Evolutionary conservation across 2,888 invertebrate genomes (phyloP).

Genomic region (Apamea sordens): DNA sequence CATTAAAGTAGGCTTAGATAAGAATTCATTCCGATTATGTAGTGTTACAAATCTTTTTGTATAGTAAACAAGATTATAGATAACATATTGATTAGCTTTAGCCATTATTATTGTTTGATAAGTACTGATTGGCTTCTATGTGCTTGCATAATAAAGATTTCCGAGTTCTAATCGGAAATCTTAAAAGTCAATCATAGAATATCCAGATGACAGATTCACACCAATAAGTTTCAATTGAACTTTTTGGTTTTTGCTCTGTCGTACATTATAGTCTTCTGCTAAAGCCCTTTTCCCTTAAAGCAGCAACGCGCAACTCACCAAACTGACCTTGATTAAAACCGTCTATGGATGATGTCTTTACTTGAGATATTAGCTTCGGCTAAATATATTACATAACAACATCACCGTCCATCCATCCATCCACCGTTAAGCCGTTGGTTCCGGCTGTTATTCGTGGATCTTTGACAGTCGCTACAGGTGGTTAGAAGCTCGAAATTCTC

Average conservation of each 20-base stretch:
- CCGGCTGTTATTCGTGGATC: no score
- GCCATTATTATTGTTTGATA: slow-evolving; percentile 33
- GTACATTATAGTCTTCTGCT: slow-evolving; percentile 72
- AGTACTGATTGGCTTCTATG: slow-evolving; percentile 41
- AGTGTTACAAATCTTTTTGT: slow-evolving; percentile 9
- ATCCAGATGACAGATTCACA: slow-evolving; percentile 85
- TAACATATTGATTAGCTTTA: slow-evolving; percentile 14
- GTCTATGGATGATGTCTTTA: no score
- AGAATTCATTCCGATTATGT: not conserved
- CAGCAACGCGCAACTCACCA: no score
- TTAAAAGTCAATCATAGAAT: slow-evolving; percentile 79
- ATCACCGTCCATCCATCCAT: no score
- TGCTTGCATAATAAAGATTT: slow-evolving; percentile 41
- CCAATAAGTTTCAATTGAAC: slow-evolving; percentile 70
- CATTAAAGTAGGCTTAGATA: not conserved
- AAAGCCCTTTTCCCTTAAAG: not conserved
- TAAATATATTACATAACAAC: no score
- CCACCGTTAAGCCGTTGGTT: no score
- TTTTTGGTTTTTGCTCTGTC: slow-evolving; percentile 87
- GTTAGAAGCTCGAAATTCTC: no score
- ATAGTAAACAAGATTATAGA: slow-evolving; percentile 28
- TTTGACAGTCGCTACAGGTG: no score
- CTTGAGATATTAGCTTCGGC: no score
- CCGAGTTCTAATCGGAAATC: slow-evolving; percentile 30
- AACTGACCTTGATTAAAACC: no score